A percentile compares a stretch with the other conserved stretches of the same genome.
phyloP scores from a whole-genome alignment of 2,113 vertebrate genomes.

The Morone saxatilis region DNA sequence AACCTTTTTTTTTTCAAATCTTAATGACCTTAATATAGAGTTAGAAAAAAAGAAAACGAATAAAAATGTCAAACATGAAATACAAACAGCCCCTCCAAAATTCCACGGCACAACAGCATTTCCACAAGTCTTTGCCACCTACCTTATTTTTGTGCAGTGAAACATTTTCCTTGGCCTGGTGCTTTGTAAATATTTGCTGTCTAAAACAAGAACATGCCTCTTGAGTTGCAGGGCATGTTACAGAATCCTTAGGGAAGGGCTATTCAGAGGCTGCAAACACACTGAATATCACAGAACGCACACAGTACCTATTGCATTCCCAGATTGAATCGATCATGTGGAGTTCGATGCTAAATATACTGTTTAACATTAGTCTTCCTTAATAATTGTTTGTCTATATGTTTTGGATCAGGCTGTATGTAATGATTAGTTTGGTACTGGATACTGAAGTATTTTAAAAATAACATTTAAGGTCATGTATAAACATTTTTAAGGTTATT shows the following conservation, averaged over 20 bases:
- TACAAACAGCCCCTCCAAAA: conserved; percentile 20
- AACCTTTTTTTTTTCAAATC: conserved; percentile 11
- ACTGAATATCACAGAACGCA: not conserved
- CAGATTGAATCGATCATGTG: conserved; percentile 41
- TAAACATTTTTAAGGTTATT: conserved; percentile 62
- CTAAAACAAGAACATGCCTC: conserved; percentile 81
- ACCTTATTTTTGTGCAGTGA: conserved; percentile 75
- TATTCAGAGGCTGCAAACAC: conserved; percentile 45
- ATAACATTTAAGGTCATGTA: conserved; percentile 59
- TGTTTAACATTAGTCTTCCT: not conserved
- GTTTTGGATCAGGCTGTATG: conserved; percentile 4
- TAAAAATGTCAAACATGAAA: conserved; percentile 53
- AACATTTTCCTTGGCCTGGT: conserved; percentile 77
- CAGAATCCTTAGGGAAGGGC: conserved; percentile 67
- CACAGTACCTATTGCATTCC: not conserved
- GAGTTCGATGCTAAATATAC: conserved; percentile 33
- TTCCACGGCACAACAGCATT: conserved; percentile 57
- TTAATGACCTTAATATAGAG: conserved; percentile 12
- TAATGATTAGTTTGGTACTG: conserved; percentile 8
- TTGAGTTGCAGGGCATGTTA: conserved; percentile 75
- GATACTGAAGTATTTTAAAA: conserved; percentile 49
- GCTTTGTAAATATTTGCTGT: conserved; percentile 83
- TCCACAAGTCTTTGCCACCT: conserved; percentile 67
- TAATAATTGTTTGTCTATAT: not conserved
- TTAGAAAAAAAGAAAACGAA: conserved; percentile 17